Base-by-base conservation (phyloP, 2,888 invertebrate species). In the Zaprionus bogoriensis region DNA sequence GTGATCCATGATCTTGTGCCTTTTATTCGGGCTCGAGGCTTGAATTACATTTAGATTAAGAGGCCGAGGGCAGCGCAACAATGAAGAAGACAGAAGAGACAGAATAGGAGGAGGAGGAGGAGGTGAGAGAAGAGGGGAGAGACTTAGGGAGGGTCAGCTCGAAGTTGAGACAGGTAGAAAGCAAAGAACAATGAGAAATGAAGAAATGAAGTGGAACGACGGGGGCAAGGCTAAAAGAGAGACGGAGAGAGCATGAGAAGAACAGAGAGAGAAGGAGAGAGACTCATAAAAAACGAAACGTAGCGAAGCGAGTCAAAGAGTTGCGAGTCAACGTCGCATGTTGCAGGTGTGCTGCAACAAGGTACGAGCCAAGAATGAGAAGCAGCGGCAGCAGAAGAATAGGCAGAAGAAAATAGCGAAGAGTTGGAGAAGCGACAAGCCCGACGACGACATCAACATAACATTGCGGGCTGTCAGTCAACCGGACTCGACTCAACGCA, bases 151-250 rank as follows among this genome's bases (percentile, higher is more conserved):
- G 41, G n/a, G 30, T 10, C n/a, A 10, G 32, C 23, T 10, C 10
- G 36, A n/a, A 32, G 23, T 19, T 19, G 22, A 30, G 12, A 30
- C 64, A 74, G 77, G 72, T 72, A 71, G 19, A 39, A 52, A 28
- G 32, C 17, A 63, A 64, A 62, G 46, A 72, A 77, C 77, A 77
- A 80, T 68, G 51, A 55, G 64, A 66, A 62, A 64, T 62, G 58
- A 68, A 67, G 63, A 80, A 83, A 73, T 77, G 65, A 75, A 67
- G 73, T 77, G 75, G 67, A 80, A 72, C 68, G 51, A 9, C 39
- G 42, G 59, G 30, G 27, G 57, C 55, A 45, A 4, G 22, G 20
- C 9, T 5, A 12, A 27, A 7, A 2, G 7, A 14, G 5, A 12
- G 4, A 12, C 20, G 12, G 39, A n/a, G 9, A 25, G 30, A 30